Evolutionary conservation across 2,888 invertebrate species (phyloP), one percentile per base, ranked within the genome.

Genomic region (Lycia hirtaria): DNA sequence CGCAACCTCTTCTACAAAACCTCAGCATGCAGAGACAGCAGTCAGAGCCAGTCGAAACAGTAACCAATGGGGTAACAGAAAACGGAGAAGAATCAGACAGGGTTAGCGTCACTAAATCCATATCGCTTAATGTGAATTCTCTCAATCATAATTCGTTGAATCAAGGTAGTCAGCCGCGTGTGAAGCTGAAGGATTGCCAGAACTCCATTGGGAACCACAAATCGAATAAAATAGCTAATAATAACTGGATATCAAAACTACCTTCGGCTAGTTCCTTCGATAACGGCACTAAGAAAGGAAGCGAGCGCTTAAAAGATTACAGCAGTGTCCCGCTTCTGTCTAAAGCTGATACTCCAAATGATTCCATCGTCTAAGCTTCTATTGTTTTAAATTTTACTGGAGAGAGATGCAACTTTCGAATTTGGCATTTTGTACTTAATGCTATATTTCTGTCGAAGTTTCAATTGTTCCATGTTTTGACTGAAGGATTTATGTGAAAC

Each of bases 181-280:
- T 90, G 0, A 90, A 88, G 69, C 72, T 91, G 75, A 92, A 88
- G 78, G 90, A 90, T 30, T 78, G 77, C 28, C 82, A 84, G 49
- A 88, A 85, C 44, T 77, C 85, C 3, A 71, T 86, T 28, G 80
- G 81, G 17, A 88, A 86, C 63, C 81, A 86, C 68, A 88, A 85
- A 65, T 72, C 81, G 26, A 85, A 81, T 76, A 88, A 88, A 72
- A 76, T 87, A 71, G 92, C 90, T 62, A 92, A 92, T 76, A 92
- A 92, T 62, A 92, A 92, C 76, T 92, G 92, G 91, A 85, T 92
- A 63, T 80, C 90, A 1, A 91, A 90, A 60, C 64, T 92, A 54
- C 83, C 91, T 0, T 81, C 90, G 9, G 86, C 92, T 1, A 90
- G 87, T 65, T 92, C 92, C 30, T 92, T 92, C 49, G 92, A 92